Base-by-base conservation (phyloP, 1,140 invertebrate genomes). In the Diachasma alloeum region DNA sequence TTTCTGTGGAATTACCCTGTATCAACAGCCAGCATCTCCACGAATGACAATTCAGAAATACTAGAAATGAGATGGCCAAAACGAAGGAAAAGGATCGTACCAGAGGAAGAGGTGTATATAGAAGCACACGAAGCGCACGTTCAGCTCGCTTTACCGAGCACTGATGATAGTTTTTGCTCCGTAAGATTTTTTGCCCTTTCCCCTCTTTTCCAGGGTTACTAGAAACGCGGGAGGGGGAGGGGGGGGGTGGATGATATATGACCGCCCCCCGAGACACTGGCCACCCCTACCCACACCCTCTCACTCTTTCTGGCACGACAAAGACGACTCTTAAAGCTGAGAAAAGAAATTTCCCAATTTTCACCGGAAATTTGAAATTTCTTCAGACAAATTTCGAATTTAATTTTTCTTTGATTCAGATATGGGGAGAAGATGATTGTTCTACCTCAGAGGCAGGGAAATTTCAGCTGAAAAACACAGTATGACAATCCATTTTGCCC, bases 151-250 rank as follows among this genome's bases (percentile, higher is more conserved):
- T 87, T 86, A 83, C 81, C 84, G 83, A 89, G 85, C 87, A 85
- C 86, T 88, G 87, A 88, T 88, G 87, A 88, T 88, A 89, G 86
- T 89, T 89, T 89, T 89, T 89, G 86, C 86, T 80, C 78, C 81
- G 83, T 81, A 85, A 89, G 88, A 89, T 87, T 89, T 89, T 89
- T 89, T 89, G 84, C 82, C 81, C 81, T 83, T 83, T 81, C 82
- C 81, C 82, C 66, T 77, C 82, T 81, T 84, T 82, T 76, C 80
- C 79, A 80, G 83, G 22, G 22, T 66, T 66, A 31, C 59, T 31
- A 63, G 59, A 53, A 53, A n/a, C 10, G 17, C 0, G 17, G 48
- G 11, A 17, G 48, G 48, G 48, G 48, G 1, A 42, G 13, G 39
- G 39, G 39, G 10, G 39, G 87, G 88, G 87, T 87, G 87, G 85